Percentiles rank a stretch among this genome's conserved stretches.
These are phyloP conservation scores for Cantharis lateralis DNA, from an alignment of 2,888 invertebrate species.

Conservation along the genomic window DNA sequence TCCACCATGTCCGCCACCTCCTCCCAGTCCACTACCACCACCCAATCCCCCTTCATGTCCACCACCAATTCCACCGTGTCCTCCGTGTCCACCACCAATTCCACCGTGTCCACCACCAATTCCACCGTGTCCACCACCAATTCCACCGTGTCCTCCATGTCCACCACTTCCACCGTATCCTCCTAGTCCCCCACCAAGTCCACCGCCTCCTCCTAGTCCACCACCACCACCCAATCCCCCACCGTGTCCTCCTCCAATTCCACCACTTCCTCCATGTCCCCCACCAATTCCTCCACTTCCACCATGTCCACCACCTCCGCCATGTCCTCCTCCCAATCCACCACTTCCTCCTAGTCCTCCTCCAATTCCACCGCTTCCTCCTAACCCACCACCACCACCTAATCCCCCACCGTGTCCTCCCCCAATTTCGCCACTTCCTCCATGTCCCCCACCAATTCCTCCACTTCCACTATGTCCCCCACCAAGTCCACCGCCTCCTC, in stretches of 20 bases:
- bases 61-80: neutral
- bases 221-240: neutral
- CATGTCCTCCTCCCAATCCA: neutral
- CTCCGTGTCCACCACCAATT: neutral
- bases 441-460: neutral
- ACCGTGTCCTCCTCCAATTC: conserved; percentile 1
- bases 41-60: neutral
- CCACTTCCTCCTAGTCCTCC: neutral
- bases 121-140: neutral
- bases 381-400: neutral
- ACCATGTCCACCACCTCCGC: neutral
- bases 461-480: neutral
- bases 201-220: neutral
- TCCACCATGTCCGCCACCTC: too few relatives aligned
- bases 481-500: neutral
- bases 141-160: neutral
- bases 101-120: neutral
- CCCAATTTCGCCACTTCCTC: neutral
- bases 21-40: conserved; percentile 2
- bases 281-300: conserved; percentile 6
- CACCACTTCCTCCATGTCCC: neutral
- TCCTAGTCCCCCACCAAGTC: neutral
- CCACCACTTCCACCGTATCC: neutral
- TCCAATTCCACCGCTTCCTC: neutral
- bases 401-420: neutral